Percentiles rank a stretch among this genome's conserved stretches.
Conservation (phyloP, 1,140 invertebrate genomes). For the Aphelenchoides avenae region DNA sequence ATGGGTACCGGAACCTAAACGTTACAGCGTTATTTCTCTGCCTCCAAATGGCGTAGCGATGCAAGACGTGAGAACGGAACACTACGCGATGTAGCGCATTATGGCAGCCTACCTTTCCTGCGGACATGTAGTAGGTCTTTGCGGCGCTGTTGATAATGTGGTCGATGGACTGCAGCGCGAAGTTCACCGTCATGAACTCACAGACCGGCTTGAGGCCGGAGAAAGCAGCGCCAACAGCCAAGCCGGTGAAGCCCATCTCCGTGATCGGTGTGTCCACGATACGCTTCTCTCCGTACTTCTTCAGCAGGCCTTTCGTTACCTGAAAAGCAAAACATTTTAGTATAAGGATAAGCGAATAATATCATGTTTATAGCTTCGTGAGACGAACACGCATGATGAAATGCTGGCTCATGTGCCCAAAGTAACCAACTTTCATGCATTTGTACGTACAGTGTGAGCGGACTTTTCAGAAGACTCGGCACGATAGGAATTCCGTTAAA, state of each 20-base stretch:
- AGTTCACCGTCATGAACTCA: too few species aligned
- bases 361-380: too few species aligned
- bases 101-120: constrained; percentile 68
- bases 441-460: too few species aligned
- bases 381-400: too few species aligned
- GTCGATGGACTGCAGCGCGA: too few species aligned
- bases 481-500: too few species aligned
- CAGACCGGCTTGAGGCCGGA: constrained; percentile 85
- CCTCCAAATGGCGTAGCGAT: not conserved
- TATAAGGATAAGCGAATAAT: too few species aligned
- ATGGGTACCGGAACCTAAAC: constrained; percentile 76
- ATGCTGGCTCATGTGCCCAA: too few species aligned
- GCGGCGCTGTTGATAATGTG: too few species aligned
- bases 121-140: constrained; percentile 98
- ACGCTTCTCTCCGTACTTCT: constrained; percentile 92
- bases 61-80: not conserved
- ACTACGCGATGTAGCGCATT: not conserved
- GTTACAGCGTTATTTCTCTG: not conserved
- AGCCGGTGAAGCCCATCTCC: constrained; percentile 89
- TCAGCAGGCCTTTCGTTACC: constrained; percentile 72
- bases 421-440: too few species aligned
- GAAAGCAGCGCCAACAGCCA: constrained; percentile 91
- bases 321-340: too few species aligned
- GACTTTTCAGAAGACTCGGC: too few species aligned
- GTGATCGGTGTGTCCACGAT: constrained; percentile 96